phyloP scores from a whole-genome alignment of 2,113 vertebrate genomes.

The Ascaphus truei region DNA sequence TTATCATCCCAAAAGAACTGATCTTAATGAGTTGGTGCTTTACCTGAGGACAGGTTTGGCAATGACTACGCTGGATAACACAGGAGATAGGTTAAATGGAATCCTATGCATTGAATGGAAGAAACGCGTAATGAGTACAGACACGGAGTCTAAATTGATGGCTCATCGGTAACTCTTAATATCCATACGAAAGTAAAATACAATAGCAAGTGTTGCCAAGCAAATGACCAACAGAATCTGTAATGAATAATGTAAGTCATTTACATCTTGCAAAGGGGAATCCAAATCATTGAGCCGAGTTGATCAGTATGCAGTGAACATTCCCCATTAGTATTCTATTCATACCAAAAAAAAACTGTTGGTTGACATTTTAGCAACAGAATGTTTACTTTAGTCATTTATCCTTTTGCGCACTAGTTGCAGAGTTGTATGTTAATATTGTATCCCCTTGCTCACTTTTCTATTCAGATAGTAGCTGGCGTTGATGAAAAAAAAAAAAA shows the following conservation, averaged over 20 bases:
- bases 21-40: not conserved
- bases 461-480: not conserved
- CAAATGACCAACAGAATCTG: conserved; percentile 8
- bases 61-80: not conserved
- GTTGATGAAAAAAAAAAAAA: too few species aligned
- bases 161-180: not conserved
- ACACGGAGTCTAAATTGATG: not conserved
- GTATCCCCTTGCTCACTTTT: not conserved
- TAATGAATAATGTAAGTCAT: conserved; percentile 26
- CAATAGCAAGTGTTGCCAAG: not conserved
- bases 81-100: not conserved
- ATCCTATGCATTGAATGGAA: not conserved
- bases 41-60: not conserved
- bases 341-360: conserved; percentile 1
- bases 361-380: conserved; percentile 13
- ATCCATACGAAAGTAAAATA: conserved; percentile 9
- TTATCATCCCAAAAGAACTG: not conserved
- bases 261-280: conserved; percentile 29
- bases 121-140: not conserved
- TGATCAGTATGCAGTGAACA: conserved; percentile 13
- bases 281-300: conserved; percentile 2
- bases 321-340: conserved; percentile 11
- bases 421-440: conserved; percentile 7
- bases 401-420: conserved; percentile 8
- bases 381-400: conserved; percentile 12